Evolutionary conservation across 2,888 invertebrate genomes (phyloP).

Genomic region (Zaprionus obscuricornis): DNA sequence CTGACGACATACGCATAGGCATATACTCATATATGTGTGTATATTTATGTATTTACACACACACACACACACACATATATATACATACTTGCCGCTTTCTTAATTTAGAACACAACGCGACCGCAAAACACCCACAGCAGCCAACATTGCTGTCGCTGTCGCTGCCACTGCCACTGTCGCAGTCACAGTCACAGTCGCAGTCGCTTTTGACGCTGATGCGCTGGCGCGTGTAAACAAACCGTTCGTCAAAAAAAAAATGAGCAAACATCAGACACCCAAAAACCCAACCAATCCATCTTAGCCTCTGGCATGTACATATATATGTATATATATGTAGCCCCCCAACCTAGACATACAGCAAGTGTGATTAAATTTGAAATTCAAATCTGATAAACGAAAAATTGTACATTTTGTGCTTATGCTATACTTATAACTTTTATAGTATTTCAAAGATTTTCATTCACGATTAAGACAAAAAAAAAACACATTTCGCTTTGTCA

Average conservation of each 20-base stretch:
- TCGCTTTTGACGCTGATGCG: conserved; percentile 29
- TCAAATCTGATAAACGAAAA: conserved; percentile 31
- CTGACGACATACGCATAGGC: conserved; percentile 61
- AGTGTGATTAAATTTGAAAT: too few species aligned
- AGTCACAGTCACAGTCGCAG: not conserved
- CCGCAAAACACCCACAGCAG: conserved; percentile 58
- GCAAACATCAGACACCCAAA: too few species aligned
- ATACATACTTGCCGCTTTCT: conserved; percentile 48
- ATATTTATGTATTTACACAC: not conserved
- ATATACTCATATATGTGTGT: conserved; percentile 1
- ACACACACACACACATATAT: not conserved
- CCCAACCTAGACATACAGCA: not conserved
- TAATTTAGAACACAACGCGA: conserved; percentile 66
- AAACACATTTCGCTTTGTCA: too few species aligned
- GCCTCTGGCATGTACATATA: not conserved
- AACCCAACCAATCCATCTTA: too few species aligned
- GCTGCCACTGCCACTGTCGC: conserved; percentile 1
- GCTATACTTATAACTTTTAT: too few species aligned
- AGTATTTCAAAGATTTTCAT: not conserved
- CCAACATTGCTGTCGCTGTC: conserved; percentile 15
- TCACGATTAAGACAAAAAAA: too few species aligned
- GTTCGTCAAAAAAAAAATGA: conserved; percentile 35
- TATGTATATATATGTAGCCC: not conserved
- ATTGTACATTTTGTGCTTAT: too few species aligned
- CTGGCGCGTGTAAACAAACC: conserved; percentile 61